phyloP scores from a whole-genome alignment of 1,140 invertebrate genomes.

The Papilio glaucus region DNA sequence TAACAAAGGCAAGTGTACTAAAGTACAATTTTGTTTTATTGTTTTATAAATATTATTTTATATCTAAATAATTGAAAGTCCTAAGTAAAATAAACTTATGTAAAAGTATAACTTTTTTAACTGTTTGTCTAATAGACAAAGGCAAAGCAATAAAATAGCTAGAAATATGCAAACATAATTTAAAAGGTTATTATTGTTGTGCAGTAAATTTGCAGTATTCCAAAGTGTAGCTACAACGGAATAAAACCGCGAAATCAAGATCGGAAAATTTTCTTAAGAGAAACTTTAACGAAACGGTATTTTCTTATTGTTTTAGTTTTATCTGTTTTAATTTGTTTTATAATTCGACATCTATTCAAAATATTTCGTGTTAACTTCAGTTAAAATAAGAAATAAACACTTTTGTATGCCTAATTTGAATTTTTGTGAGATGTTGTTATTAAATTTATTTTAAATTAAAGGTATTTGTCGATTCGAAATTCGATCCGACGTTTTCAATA shows the following conservation, averaged over 20 bases:
- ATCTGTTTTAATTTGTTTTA: neutral
- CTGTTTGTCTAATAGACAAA: neutral
- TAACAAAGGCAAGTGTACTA: constrained; percentile 27
- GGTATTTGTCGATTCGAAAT: too few species aligned
- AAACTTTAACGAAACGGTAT: neutral
- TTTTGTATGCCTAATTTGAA: too few species aligned
- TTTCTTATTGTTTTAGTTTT: neutral
- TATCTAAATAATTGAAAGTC: neutral
- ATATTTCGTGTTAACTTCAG: too few species aligned
- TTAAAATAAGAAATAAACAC: neutral
- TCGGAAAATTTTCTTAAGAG: neutral
- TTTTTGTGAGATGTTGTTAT: too few species aligned
- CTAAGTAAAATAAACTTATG: neutral
- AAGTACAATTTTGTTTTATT: neutral
- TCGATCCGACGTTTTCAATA: too few species aligned
- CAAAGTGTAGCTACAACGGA: neutral
- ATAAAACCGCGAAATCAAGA: neutral
- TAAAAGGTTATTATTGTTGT: neutral
- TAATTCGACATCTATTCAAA: neutral
- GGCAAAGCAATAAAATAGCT: too few species aligned
- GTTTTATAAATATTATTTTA: neutral
- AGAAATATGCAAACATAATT: too few species aligned
- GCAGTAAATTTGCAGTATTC: neutral
- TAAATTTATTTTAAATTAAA: too few species aligned
- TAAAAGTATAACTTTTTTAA: neutral